These are phyloP conservation scores for Triplophysa bombifrons DNA, from an alignment of 2,797 vertebrate genomes.

Conservation along the genomic window DNA sequence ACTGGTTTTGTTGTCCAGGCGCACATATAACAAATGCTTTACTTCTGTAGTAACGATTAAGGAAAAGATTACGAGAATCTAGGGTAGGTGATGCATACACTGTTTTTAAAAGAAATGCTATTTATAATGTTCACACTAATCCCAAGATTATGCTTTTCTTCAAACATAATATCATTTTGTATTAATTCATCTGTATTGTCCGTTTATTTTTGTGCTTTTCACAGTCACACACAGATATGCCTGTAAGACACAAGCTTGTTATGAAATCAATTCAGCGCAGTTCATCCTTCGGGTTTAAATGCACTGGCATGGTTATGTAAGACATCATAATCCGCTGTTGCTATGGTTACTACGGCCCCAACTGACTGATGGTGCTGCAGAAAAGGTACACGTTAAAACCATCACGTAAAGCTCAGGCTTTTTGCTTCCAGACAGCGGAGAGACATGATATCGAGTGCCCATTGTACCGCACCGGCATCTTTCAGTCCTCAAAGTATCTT, in stretches of 20 bases:
- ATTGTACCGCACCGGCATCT: constrained; percentile 32
- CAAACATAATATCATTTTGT: no score
- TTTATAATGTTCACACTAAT: no score
- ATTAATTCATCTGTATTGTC: neutral
- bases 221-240: constrained; percentile 22
- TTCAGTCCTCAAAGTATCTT: constrained; percentile 45
- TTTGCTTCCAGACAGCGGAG: constrained; percentile 54
- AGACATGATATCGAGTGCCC: constrained; percentile 52
- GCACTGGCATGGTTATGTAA: constrained; percentile 73
- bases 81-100: no score
- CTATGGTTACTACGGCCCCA: constrained; percentile 71
- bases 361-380: constrained; percentile 61
- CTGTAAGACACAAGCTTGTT: constrained; percentile 50
- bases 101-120: no score
- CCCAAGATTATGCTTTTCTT: no score
- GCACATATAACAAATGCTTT: no score
- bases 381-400: constrained; percentile 66
- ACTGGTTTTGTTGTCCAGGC: no score
- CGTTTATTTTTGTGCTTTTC: neutral
- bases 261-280: constrained; percentile 63
- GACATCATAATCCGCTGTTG: constrained; percentile 73
- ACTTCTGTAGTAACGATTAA: no score
- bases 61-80: no score
- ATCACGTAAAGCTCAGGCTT: constrained; percentile 54
- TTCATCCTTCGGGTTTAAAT: constrained; percentile 70